Evolutionary conservation across 2,797 vertebrate genomes (phyloP), one percentile per base, ranked within the genome.

Genomic region (Parotocinclus haroldoi): DNA sequence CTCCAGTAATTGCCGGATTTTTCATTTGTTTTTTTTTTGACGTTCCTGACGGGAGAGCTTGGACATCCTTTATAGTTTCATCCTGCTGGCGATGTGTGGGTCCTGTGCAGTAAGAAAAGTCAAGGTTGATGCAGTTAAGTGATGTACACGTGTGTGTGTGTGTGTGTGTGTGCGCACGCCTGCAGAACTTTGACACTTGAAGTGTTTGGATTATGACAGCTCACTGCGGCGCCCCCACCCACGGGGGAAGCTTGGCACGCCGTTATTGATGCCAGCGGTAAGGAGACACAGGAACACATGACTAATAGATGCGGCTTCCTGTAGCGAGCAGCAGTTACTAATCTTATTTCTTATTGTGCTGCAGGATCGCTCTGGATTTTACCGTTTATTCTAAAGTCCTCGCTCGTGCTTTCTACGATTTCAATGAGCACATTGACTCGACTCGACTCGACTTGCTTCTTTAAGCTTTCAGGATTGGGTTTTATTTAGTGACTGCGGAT

Each of bases 111-210:
- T 19, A 38, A 59, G 54, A 19, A 48, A 64, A 51, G 53, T 40
- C 49, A 13, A 10, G 13, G 50, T 40, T 73, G 58, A 70, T 48
- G 49, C 62, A 46, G 36, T 36, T 67, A 56, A 66, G 63, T 12
- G n/a, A 12, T 45, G 19, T 48, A 9, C 45, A 16, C 44, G 56
- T 58, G 39, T 45, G 56, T 58, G 55, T 40, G 57, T 36, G 44
- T 66, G 40, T 66, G 60, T 52, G 55, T 49, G 11, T 54, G 45
- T 57, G 62, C 62, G 52, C 56, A 46, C 9, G 69, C 76, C 50
- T 51, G 19, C 42, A 68, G 65, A 68, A 63, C 65, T 66, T 71
- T 78, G 78, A 76, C 76, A 78, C 66, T 54, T 76, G 69, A 74
- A 72, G 69, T 70, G 74, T 62, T 71, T 56, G 36, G 58, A 58